Percentiles rank a stretch among this genome's conserved stretches.
These are phyloP conservation scores for Poeciliopsis presidionis DNA, from an alignment of 2,797 vertebrate genomes.

Conservation along the genomic window DNA sequence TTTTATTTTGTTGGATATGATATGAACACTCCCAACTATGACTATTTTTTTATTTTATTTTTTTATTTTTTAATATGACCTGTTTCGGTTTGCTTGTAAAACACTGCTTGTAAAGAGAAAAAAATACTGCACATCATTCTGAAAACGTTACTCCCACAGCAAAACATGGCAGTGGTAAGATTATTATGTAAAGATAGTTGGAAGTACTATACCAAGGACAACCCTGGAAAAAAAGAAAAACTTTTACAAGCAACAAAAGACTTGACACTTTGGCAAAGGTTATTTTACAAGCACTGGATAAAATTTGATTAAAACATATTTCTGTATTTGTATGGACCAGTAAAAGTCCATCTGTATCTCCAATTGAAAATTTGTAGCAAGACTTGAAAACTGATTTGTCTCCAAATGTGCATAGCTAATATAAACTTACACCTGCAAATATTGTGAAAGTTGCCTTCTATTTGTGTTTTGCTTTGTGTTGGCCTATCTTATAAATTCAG, in stretches of 20 bases:
- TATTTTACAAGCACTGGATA: not conserved
- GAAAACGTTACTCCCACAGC: not conserved
- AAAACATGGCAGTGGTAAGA: no score
- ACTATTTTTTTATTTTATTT: not conserved
- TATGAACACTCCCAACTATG: not conserved
- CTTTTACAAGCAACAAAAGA: not conserved
- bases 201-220: not conserved
- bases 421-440: not conserved
- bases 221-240: not conserved
- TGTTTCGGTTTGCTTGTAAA: not conserved
- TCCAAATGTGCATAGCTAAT: not conserved
- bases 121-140: not conserved
- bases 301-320: not conserved
- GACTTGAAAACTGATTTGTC: not conserved
- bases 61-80: no score
- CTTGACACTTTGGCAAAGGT: not conserved
- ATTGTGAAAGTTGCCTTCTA: not conserved
- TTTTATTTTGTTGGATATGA: constrained; percentile 22
- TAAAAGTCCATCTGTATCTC: not conserved
- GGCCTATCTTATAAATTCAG: not conserved
- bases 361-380: not conserved
- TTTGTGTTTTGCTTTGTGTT: not conserved
- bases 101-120: not conserved
- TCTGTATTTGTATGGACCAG: not conserved
- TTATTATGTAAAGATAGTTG: not conserved